Evolutionary conservation across 2,797 vertebrate genomes (phyloP), one percentile per base, ranked within the genome.

Genomic region (Glossophaga mutica): DNA sequence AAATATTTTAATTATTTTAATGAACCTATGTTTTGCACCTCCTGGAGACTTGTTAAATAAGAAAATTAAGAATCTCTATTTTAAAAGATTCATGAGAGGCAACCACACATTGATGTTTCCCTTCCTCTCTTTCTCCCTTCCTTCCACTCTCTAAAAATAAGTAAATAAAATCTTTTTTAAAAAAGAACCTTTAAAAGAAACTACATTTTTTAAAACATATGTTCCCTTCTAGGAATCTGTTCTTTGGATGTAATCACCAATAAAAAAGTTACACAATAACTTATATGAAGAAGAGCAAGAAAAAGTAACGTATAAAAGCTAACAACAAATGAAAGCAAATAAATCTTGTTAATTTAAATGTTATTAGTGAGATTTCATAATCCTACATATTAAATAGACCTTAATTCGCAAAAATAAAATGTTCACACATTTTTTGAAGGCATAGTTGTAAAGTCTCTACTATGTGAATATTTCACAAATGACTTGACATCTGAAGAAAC

Each of bases 1-100:
- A 44, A 48, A 78, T 15, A 83, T 70, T 70, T 93, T 83, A 87
- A 88, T 94, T 78, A 62, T 95, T 83, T 59, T 89, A 91, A 68
- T 44, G 29, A 86, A 22, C 19, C 46, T 94, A 62, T 83, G 19
- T 84, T 90, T 39, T 90, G 1, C 87, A 82, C 9, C 24, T 91
- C 57, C 39, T 87, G 44, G 39, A 88, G 67, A 59, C n/a, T 8
- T 44, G 4, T 74, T 85, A 86, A 90, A 85, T 92, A 73, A 92
- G 34, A 91, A 92, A 83, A 91, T 50, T 74, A 90, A 89, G 22
- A 83, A 95, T 79, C 9, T 62, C 2, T 37, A n/a, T 74, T 89
- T 91, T 21, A 81, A 95, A 83, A 24, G 24, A 74, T 59, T 59
- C 57, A 59, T 29, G 24, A 59, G 24, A 26, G 57, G 24, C 57